Evolutionary conservation across 2,888 invertebrate genomes (phyloP).

Genomic region (Lepetodrilus schrolli): DNA sequence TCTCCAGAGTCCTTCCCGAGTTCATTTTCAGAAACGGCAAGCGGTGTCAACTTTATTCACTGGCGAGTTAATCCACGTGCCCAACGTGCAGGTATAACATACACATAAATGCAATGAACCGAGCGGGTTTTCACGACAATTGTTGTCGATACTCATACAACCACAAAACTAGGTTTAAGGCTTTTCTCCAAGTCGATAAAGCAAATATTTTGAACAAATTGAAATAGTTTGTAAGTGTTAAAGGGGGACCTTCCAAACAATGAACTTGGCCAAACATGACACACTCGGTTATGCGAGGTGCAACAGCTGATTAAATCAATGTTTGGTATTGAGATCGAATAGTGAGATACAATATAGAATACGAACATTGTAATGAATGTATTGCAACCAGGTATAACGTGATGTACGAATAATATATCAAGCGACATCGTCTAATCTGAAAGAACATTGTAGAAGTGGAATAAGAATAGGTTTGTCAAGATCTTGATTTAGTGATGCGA

Average conservation of each 20-base stretch:
- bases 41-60: background rate
- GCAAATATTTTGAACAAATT: constrained; percentile 18
- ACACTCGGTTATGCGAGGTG: no score
- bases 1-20: background rate
- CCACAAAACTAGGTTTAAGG: background rate
- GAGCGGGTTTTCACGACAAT: background rate
- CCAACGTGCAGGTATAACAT: background rate
- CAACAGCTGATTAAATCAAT: no score
- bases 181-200: constrained; percentile 5
- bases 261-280: background rate
- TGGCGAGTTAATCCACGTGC: background rate
- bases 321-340: no score
- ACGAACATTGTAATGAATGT: no score
- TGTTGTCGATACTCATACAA: constrained; percentile 3
- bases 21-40: background rate
- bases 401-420: no score
- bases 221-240: constrained; percentile 15
- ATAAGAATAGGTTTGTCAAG: no score
- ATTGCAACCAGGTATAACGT: no score
- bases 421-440: no score
- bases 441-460: no score
- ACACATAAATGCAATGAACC: background rate
- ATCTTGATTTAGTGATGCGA: no score
- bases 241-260: background rate
- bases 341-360: no score